A percentile compares a stretch with the other conserved stretches of the same genome.
Evolutionary conservation across 2,888 invertebrate genomes (phyloP).

Genomic region (Anagyrus pseudococci): DNA sequence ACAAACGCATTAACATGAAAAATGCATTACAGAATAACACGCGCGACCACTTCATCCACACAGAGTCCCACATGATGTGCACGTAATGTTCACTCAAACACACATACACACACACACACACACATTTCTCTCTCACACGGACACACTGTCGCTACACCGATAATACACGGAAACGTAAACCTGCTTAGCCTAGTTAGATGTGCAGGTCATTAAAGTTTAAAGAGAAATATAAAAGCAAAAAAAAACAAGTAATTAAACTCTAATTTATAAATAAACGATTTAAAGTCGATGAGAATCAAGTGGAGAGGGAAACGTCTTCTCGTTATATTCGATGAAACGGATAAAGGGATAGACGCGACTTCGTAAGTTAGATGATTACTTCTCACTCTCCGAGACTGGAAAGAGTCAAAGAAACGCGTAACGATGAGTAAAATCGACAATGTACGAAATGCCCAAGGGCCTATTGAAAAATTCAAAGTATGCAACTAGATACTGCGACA

Average conservation of each 20-base stretch:
- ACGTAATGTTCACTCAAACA: conserved; percentile 5
- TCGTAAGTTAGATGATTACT: conserved; percentile 30
- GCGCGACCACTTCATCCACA: no score
- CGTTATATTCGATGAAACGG: conserved; percentile 12
- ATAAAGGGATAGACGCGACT: conserved; percentile 20
- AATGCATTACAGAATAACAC: no score
- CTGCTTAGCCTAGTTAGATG: conserved; percentile 39
- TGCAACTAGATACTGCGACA: background rate
- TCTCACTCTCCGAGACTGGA: conserved; percentile 28
- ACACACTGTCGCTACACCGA: conserved; percentile 10
- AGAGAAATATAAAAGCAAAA: conserved; percentile 1
- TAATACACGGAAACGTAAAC: conserved; percentile 20
- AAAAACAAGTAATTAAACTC: conserved; percentile 32
- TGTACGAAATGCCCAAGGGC: background rate
- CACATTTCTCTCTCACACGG: background rate
- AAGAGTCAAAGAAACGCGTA: conserved; percentile 38
- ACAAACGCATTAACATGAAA: background rate
- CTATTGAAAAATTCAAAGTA: no score
- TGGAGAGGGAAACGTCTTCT: conserved; percentile 5
- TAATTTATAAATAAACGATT: conserved; percentile 33
- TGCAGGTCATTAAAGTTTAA: conserved; percentile 31
- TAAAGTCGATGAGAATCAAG: conserved; percentile 6
- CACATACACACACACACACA: conserved; percentile 7
- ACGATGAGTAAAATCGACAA: conserved; percentile 34
- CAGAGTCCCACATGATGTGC: background rate